These are phyloP conservation scores for Argyra leucocephala DNA, from an alignment of 2,888 invertebrate species.

Conservation along the genomic window DNA sequence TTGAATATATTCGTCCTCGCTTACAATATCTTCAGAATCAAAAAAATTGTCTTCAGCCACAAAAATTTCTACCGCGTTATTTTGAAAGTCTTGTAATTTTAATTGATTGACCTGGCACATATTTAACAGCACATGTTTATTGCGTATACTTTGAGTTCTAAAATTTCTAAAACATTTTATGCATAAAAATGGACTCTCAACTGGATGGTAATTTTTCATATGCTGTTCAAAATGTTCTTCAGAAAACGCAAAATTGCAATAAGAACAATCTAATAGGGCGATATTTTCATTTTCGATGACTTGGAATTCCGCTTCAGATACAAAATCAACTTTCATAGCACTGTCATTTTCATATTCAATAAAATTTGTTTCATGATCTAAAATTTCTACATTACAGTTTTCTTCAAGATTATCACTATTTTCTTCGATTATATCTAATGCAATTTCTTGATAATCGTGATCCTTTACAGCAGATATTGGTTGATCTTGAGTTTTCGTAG, in stretches of 20 bases:
- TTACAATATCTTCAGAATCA: background rate
- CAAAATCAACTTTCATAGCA: background rate
- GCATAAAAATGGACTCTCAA: background rate
- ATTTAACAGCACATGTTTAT: background rate
- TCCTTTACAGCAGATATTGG: background rate
- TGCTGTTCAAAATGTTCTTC: background rate
- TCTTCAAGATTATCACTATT: background rate
- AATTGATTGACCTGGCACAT: background rate
- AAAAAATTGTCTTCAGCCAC: background rate
- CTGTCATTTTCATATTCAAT: background rate
- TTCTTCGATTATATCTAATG: background rate
- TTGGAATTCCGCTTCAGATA: background rate
- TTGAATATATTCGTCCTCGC: background rate
- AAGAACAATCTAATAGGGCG: background rate
- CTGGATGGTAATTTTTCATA: background rate
- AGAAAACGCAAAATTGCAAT: background rate
- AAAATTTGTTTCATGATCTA: too few relatives aligned
- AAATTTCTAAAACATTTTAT: constrained; percentile 7
- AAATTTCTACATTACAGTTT: background rate
- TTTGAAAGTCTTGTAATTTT: background rate
- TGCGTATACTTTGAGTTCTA: background rate
- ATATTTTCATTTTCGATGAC: background rate
- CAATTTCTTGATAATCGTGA: background rate
- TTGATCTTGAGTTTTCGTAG: background rate
- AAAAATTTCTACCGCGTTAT: background rate